Evolutionary conservation across 2,113 vertebrate genomes (phyloP).

Genomic region (Rhinoptilus africanus): DNA sequence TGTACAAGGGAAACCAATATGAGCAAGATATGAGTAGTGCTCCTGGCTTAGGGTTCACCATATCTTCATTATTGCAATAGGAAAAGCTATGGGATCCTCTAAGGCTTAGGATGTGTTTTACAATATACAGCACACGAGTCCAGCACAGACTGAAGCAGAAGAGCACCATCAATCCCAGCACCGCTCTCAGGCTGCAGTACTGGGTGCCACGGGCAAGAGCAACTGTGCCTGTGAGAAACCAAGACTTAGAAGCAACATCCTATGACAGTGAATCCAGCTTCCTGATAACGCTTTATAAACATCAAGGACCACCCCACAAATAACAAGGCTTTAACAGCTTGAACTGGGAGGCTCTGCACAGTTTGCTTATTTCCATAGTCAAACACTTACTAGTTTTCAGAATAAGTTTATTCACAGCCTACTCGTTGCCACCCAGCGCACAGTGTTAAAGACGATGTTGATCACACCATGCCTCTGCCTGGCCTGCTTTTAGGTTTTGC

Average conservation of each 20-base stretch:
- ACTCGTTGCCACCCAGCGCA: not conserved
- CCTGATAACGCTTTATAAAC: not conserved
- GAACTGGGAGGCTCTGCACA: not conserved
- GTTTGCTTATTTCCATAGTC: not conserved
- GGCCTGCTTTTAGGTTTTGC: not conserved
- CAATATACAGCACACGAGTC: fast-evolving
- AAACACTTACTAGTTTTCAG: not conserved
- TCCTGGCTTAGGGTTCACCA: not conserved
- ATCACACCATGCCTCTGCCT: not conserved
- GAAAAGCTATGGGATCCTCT: not conserved
- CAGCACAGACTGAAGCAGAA: not conserved
- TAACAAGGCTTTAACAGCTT: not conserved
- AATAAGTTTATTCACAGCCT: not conserved
- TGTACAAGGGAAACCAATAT: fast-evolving
- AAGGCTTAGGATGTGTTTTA: not conserved
- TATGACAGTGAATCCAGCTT: not conserved
- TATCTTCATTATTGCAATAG: not conserved
- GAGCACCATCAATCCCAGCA: not conserved
- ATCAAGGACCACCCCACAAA: not conserved
- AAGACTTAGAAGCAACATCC: not conserved
- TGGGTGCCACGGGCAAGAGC: not conserved
- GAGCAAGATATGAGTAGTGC: not conserved
- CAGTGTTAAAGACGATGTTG: fast-evolving
- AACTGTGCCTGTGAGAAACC: not conserved
- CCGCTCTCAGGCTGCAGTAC: fast-evolving